Base-by-base conservation (phyloP, 92 coral and sea anemone genomes). In the Palythoa heliodiscus region DNA sequence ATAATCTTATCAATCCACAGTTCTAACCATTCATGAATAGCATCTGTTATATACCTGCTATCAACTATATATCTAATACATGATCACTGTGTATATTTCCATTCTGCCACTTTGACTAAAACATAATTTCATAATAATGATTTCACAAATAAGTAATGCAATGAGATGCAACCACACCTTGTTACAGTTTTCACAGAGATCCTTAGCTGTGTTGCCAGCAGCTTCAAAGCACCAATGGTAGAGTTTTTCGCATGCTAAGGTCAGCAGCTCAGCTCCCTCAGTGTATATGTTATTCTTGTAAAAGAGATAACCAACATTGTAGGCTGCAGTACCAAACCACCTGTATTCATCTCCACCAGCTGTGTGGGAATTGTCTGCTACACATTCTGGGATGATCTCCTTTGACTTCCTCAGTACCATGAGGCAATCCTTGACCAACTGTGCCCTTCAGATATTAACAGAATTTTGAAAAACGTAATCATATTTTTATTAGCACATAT, bases 191-290 rank as follows among this genome's bases (percentile, higher is more conserved):
- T 43, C 74, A 39, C 4, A 13, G 8, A 66, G 47, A 25, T 80
- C 83, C 61, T 57, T 4, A 7, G 38, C 77, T 48, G 47, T 58
- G 38, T 86, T 89, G 23, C 84, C 82, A 55, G 86, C 81, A 60
- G 83, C 91, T 12, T 83, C 57, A 54, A 84, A 91, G 83, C 98
- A 87, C 95, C 98, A 94, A 23, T 88, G 78, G 60, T 87, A 89
- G 23, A 94, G 86, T 71, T 87, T 92, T 16, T 89, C 90, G 89
- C 98, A 94, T 35, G 98, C 95, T 11, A 94, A 68, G 61, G 84
- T 70, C 87, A 95, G 89, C 73, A 94, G 88, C 24, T 87, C 90
- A 52, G 90, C 89, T 24, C 91, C 99, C 40, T 88, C 93, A 19
- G 87, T 77, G 86, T 93, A 88, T n/a, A 86, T 77, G 76, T 79